phyloP scores from a whole-genome alignment of 92 coral and sea anemone species.

The Parazoanthus swiftii region DNA sequence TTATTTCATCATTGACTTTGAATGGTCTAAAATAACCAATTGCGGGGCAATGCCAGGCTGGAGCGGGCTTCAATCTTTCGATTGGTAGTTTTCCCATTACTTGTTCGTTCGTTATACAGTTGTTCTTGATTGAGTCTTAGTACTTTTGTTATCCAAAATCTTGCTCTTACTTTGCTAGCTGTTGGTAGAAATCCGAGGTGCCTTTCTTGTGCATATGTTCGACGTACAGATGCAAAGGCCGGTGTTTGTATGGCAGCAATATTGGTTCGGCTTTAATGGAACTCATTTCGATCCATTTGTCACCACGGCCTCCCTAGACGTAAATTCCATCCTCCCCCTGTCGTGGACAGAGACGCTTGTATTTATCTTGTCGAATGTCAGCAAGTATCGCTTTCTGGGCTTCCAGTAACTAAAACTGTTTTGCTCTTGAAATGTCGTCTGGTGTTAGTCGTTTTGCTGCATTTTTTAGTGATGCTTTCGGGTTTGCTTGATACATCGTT shows the following conservation, averaged over 20 bases:
- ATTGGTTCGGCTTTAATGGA: constrained; percentile 53
- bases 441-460: constrained; percentile 35
- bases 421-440: constrained; percentile 48
- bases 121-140: constrained; percentile 43
- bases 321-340: constrained; percentile 51
- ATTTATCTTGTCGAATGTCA: constrained; percentile 53
- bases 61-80: constrained; percentile 40
- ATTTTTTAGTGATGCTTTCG: constrained; percentile 52
- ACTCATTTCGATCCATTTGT: constrained; percentile 60
- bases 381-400: constrained; percentile 49
- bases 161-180: constrained; percentile 57
- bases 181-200: constrained; percentile 57
- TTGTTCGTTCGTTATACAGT: constrained; percentile 24
- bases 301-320: constrained; percentile 61
- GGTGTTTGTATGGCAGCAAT: constrained; percentile 58
- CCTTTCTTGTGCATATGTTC: constrained; percentile 49
- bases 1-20: constrained; percentile 39
- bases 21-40: constrained; percentile 21
- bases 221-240: constrained; percentile 48
- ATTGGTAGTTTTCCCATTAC: constrained; percentile 35
- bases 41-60: constrained; percentile 36
- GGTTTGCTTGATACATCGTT: constrained; percentile 41
- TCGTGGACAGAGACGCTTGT: constrained; percentile 62
- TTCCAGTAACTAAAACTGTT: constrained; percentile 60
- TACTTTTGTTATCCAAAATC: constrained; percentile 53